Evolutionary conservation across 2,113 vertebrate species (phyloP).

Genomic region (Lycaon pictus): DNA sequence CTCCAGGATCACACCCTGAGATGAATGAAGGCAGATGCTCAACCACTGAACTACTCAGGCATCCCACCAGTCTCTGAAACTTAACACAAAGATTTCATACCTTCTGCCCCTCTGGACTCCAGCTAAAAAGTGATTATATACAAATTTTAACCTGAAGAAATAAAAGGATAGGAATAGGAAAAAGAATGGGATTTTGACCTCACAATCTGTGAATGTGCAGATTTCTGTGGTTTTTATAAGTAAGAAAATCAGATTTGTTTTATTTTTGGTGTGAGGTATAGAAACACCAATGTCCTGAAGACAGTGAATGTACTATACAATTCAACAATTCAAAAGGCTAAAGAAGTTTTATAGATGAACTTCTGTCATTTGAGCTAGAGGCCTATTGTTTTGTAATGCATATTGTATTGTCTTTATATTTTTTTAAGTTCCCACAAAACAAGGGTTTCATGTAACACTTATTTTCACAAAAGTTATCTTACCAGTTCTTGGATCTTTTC

Average conservation of each 20-base stretch:
- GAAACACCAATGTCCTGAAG: not conserved
- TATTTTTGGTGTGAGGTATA: not conserved
- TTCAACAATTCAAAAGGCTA: not conserved
- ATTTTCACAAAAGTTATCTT: not conserved
- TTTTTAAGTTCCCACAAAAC: constrained; percentile 46
- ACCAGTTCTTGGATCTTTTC: constrained; percentile 2
- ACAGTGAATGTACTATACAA: not conserved
- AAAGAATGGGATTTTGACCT: constrained; percentile 31
- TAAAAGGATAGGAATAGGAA: not conserved
- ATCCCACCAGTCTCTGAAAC: not conserved
- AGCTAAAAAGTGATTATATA: not conserved
- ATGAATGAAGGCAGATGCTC: too few relatives aligned
- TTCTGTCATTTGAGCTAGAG: not conserved
- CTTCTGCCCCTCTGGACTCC: not conserved
- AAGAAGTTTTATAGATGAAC: not conserved
- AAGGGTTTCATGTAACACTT: constrained; percentile 24
- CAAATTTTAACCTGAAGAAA: constrained; percentile 56
- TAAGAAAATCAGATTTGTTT: not conserved
- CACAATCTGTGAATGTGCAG: not conserved
- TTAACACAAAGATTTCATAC: constrained; percentile 19
- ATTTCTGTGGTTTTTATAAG: not conserved
- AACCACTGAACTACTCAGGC: too few relatives aligned
- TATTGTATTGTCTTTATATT: not conserved
- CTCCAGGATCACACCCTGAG: too few relatives aligned
- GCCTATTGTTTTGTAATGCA: not conserved